Base-by-base conservation (phyloP, 2,113 vertebrate species). In the Ammodytes dubius region DNA sequence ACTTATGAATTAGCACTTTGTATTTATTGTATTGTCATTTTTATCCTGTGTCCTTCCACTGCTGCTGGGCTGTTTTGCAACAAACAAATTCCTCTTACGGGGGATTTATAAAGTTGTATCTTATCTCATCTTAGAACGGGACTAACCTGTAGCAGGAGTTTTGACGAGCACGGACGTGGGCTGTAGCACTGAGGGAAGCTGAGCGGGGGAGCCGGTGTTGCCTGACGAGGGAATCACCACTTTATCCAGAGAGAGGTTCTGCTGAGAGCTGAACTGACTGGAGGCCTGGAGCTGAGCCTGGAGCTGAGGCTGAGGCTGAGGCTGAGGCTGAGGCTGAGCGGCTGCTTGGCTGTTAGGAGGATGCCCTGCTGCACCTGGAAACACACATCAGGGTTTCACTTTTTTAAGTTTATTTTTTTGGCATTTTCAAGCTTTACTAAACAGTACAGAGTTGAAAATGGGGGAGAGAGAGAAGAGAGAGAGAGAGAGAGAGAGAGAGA, bases 321-420 rank as follows among this genome's bases (percentile, higher is more conserved):
- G 66, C 49, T 80, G 90, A 50, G 85, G 65, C 69, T 85, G 91
- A 7, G 91, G 67, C n/a, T n/a, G n/a, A n/a, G n/a, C 0, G 93
- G 80, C 93, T 96, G 85, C 92, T 96, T 95, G 75, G 91, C 86
- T 78, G 95, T 95, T 1, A 97, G 90, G 52, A 98, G 90, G 65
- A 97, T 96, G 86, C 91, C 97, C 64, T 97, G 96, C 35, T 97
- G 96, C 80, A 97, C 92, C 97, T 98, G 89, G 19, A 74, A 27
- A 27, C 27, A 85, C 57, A 80, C 27, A 84, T 27, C 17, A 43
- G 7, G 14, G 74, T 27, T 27, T 27, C 1, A 27, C 27, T 27
- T 27, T 27, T 27, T 27, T 27, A 27, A 27, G 27, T 27, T 27
- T 27, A 27, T 27, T 27, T 27, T 27, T 27, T 27, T 27, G 27